These are phyloP conservation scores for Bombus superbus DNA, from an alignment of 1,140 invertebrate genomes.

Conservation along the genomic window DNA sequence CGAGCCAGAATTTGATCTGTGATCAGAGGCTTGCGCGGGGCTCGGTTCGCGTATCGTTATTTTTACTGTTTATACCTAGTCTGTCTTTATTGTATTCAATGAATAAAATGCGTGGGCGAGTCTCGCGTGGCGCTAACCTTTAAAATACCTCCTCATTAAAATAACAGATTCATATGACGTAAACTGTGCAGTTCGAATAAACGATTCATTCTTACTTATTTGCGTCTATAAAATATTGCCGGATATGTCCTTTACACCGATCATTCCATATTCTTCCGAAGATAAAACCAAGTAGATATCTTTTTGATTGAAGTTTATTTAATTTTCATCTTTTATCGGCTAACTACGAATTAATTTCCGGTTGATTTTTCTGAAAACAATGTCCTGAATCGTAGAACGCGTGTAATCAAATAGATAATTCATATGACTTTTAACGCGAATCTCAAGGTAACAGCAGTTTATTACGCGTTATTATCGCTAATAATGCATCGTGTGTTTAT, in stretches of 20 bases:
- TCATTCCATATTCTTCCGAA: no score
- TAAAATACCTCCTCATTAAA: no score
- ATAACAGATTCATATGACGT: not conserved
- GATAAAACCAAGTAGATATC: not conserved
- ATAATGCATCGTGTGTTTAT: not conserved
- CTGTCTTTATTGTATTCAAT: not conserved
- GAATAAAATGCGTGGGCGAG: not conserved
- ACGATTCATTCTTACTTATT: not conserved
- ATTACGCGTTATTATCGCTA: not conserved
- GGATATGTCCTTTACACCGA: not conserved
- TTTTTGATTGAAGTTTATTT: not conserved
- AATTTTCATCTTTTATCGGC: not conserved
- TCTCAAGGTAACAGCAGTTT: not conserved
- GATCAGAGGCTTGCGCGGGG: not conserved
- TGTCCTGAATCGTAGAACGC: not conserved
- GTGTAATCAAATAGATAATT: not conserved
- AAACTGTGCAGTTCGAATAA: conserved; percentile 23
- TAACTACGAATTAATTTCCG: not conserved
- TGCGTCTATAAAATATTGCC: not conserved
- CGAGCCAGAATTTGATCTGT: not conserved
- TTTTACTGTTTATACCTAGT: not conserved
- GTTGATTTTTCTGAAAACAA: not conserved
- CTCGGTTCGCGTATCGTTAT: not conserved
- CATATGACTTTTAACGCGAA: not conserved
- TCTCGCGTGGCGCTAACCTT: no score